Evolutionary conservation across 2,888 invertebrate species (phyloP).

Genomic region (Coelopa pilipes): DNA sequence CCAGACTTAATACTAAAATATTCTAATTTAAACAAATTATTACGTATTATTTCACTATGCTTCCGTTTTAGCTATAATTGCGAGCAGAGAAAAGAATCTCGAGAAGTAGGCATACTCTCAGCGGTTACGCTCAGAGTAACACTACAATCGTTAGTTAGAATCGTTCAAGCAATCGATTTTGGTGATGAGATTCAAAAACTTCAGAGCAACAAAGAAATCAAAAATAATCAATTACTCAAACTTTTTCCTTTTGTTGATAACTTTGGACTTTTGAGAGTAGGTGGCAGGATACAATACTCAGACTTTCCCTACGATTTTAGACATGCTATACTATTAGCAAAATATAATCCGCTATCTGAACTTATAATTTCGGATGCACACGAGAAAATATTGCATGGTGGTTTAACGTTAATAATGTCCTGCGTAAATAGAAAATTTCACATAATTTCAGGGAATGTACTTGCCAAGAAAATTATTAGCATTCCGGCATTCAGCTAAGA

Average conservation of each 20-base stretch:
- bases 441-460: conserved; percentile 24
- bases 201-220: neutral
- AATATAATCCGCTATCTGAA: conserved; percentile 34
- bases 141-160: conserved; percentile 9
- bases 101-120: conserved; percentile 39
- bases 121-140: neutral
- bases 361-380: conserved; percentile 12
- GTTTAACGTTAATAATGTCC: neutral
- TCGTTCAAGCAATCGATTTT: conserved; percentile 33
- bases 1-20: neutral
- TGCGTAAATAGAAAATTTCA: conserved; percentile 27
- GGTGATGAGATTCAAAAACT: neutral
- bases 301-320: conserved; percentile 38
- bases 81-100: conserved; percentile 35
- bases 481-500: conserved; percentile 27
- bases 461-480: conserved; percentile 21
- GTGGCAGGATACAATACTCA: conserved; percentile 42
- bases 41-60: neutral
- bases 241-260: conserved; percentile 35
- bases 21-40: neutral
- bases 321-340: no score
- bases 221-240: conserved; percentile 21
- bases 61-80: neutral
- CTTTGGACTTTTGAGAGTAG: conserved; percentile 7
- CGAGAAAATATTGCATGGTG: neutral